These are phyloP conservation scores for Triplophysa rosa DNA, from an alignment of 2,113 vertebrate species.

Conservation along the genomic window DNA sequence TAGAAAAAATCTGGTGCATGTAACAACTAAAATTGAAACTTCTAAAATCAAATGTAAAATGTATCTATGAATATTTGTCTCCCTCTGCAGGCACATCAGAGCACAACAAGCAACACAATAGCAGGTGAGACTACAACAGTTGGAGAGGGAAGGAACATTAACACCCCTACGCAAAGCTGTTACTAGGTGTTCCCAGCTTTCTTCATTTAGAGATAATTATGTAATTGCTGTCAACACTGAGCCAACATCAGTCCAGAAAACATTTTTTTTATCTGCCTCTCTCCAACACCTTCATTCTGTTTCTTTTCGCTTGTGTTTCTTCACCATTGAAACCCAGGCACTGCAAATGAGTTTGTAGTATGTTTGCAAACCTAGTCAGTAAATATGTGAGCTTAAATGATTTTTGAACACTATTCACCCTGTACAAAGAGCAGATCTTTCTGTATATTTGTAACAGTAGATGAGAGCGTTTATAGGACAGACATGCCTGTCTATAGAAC, in stretches of 20 bases:
- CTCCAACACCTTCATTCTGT: not conserved
- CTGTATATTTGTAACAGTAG: not conserved
- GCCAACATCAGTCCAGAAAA: conserved; percentile 20
- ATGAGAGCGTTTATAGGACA: not conserved
- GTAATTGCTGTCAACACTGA: conserved; percentile 42
- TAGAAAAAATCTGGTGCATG: no score
- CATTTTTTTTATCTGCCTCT: not conserved
- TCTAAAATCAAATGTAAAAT: not conserved
- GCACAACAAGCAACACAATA: conserved; percentile 16
- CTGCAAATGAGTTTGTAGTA: not conserved
- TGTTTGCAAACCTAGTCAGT: not conserved
- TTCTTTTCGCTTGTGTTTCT: not conserved
- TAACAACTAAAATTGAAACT: not conserved
- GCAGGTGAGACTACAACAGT: conserved; percentile 40
- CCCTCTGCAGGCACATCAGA: conserved; percentile 43
- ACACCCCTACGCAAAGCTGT: conserved; percentile 43
- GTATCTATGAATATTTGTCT: conserved; percentile 18
- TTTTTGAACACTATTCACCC: not conserved
- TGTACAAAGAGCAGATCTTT: not conserved
- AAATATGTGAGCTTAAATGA: not conserved
- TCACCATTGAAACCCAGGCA: not conserved
- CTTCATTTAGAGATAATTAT: conserved; percentile 53
- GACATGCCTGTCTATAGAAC: not conserved
- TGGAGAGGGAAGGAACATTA: conserved; percentile 48
- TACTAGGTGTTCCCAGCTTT: conserved; percentile 53